Evolutionary conservation across 2,113 vertebrate species (phyloP).

Genomic region (crab-eating macaque (Macaca fascicularis)): T2T-MFA8v1.1 NC_088386.1:120379501-120380000

Average conservation of each 20-base stretch:
- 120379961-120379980: neutral
- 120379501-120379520: too few species aligned
- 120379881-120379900: neutral
- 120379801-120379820: neutral
- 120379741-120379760: neutral
- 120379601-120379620: too few species aligned
- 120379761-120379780: neutral
- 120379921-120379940: neutral
- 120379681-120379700: too few species aligned
- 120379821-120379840: neutral
- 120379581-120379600: too few species aligned
- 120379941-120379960: neutral
- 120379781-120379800: neutral
- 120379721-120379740: neutral
- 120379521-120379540: too few species aligned
- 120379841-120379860: neutral
- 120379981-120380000: neutral
- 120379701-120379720: neutral
- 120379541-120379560: too few species aligned
- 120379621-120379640: neutral
- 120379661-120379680: too few species aligned
- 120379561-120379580: too few species aligned
- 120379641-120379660: too few species aligned
- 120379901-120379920: neutral
- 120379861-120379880: neutral